Conservation (phyloP, 2,888 invertebrate species). For the Agonopterix subpropinquella region DNA sequence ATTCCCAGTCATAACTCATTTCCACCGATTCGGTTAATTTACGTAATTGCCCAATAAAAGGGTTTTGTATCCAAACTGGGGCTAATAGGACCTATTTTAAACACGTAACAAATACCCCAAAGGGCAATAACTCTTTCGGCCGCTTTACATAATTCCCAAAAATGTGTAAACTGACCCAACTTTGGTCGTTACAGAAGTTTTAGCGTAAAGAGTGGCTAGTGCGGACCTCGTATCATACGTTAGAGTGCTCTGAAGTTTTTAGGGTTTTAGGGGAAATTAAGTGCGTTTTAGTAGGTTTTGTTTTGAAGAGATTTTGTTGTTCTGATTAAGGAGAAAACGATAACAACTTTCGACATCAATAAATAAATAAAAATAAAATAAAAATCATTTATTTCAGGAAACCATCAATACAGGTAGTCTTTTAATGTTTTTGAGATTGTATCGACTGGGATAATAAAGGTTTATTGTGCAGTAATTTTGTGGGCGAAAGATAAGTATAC, state of each 20-base stretch:
- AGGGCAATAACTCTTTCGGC: slow-evolving; percentile 26
- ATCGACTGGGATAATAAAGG: no score
- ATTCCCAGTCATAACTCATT: no score
- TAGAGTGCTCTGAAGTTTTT: slow-evolving; percentile 2
- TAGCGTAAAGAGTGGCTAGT: slow-evolving; percentile 19
- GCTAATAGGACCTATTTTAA: slow-evolving; percentile 30
- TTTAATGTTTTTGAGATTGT: no score
- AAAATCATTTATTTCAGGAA: no score
- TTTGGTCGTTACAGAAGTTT: slow-evolving; percentile 20
- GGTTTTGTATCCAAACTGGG: slow-evolving; percentile 15
- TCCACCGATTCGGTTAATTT: slow-evolving; percentile 25
- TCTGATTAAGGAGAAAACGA: neutral
- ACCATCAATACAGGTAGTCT: no score
- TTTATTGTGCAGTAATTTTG: no score
- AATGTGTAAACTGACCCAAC: slow-evolving; percentile 30
- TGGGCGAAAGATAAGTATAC: no score
- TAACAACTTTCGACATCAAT: no score
- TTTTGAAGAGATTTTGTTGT: neutral
- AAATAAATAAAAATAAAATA: no score
- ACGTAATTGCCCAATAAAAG: slow-evolving; percentile 34
- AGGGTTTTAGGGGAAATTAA: neutral
- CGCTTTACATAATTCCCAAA: slow-evolving; percentile 26
- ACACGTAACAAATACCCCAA: slow-evolving; percentile 30
- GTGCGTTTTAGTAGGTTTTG: neutral
- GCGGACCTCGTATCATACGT: slow-evolving; percentile 7